Percentiles rank a stretch among this genome's conserved stretches.
These are phyloP conservation scores for Calliopsis andreniformis DNA, from an alignment of 1,140 invertebrate genomes.

Conservation along the genomic window DNA sequence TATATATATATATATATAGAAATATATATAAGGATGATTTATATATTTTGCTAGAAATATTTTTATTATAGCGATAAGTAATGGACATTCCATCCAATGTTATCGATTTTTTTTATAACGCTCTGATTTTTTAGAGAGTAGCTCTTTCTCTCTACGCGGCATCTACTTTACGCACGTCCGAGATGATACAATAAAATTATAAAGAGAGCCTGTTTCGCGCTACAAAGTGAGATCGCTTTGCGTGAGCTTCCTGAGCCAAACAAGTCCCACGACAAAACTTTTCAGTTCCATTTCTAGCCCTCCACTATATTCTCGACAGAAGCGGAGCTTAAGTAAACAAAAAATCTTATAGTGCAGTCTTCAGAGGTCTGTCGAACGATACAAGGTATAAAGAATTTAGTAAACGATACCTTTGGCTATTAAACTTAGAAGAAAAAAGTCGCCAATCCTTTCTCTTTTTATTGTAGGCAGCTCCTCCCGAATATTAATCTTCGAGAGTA, in stretches of 20 bases:
- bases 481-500: no score
- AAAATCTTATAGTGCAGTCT: no score
- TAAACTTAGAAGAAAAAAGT: no score
- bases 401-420: no score
- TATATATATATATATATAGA: slow-evolving; percentile 61
- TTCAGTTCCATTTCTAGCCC: slow-evolving; percentile 28
- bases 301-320: slow-evolving; percentile 2
- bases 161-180: slow-evolving; percentile 44
- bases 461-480: no score
- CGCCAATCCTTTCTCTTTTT: no score
- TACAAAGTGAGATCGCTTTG: slow-evolving; percentile 12
- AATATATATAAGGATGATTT: slow-evolving; percentile 58
- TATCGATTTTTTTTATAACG: slow-evolving; percentile 36
- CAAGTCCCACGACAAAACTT: not conserved
- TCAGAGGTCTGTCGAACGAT: not conserved
- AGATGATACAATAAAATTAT: not conserved
- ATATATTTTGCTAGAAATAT: slow-evolving; percentile 69
- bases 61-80: slow-evolving; percentile 73
- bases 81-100: slow-evolving; percentile 68
- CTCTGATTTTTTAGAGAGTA: slow-evolving; percentile 24
- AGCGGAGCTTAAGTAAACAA: not conserved
- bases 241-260: slow-evolving; percentile 4
- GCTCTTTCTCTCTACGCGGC: slow-evolving; percentile 12
- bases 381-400: no score
- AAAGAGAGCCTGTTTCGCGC: not conserved